Conservation (phyloP, 64 coral and sea anemone species). For the Cladopsammia gracilis region DNA sequence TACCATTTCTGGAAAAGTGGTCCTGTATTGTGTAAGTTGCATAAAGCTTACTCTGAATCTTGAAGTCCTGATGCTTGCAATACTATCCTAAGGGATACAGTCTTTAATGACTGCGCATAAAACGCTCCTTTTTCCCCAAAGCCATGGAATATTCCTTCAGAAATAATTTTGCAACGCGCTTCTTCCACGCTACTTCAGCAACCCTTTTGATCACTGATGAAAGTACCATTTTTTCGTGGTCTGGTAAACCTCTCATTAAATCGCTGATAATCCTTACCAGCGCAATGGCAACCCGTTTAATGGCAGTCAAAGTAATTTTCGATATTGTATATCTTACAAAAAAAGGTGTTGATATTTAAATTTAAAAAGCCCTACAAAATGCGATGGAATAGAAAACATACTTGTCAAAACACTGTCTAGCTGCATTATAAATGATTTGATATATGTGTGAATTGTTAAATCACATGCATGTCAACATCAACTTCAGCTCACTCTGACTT, state of each 20-base stretch:
- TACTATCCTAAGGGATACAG: too few relatives aligned
- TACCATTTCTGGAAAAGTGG: too few relatives aligned
- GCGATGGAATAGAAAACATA: not conserved
- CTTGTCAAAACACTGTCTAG: slow-evolving; percentile 3
- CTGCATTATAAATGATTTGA: not conserved
- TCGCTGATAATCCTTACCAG: too few relatives aligned
- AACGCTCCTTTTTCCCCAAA: too few relatives aligned
- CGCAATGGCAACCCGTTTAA: not conserved
- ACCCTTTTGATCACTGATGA: not conserved
- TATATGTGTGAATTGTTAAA: not conserved
- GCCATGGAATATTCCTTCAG: too few relatives aligned
- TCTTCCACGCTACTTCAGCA: too few relatives aligned
- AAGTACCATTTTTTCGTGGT: not conserved
- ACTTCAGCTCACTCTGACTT: too few relatives aligned
- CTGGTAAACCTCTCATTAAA: not conserved
- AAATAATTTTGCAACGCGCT: too few relatives aligned
- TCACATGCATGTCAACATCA: not conserved
- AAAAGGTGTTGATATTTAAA: not conserved
- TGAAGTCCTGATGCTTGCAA: too few relatives aligned
- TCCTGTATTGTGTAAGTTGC: too few relatives aligned
- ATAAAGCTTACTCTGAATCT: too few relatives aligned
- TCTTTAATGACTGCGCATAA: too few relatives aligned
- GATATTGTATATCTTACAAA: not conserved
- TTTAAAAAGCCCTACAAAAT: not conserved
- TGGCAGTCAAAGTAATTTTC: not conserved